phyloP scores from a whole-genome alignment of 2,797 vertebrate genomes.

The Lateolabrax maculatus region DNA sequence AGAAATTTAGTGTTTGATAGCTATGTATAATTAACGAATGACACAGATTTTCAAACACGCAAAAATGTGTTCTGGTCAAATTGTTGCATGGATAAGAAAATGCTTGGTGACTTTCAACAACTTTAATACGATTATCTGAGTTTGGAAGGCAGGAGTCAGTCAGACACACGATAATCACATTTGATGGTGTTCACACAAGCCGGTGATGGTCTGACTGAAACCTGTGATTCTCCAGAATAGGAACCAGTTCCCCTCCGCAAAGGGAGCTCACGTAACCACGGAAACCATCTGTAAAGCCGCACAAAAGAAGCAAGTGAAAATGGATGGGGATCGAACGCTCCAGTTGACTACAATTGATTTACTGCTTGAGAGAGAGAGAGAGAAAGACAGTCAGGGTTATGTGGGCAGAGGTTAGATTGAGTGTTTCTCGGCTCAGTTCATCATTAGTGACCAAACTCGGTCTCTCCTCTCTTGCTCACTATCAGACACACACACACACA shows the following conservation, averaged over 20 bases:
- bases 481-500: background rate
- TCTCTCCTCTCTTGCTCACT: slow-evolving; percentile 1
- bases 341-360: slow-evolving; percentile 78
- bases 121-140: slow-evolving; percentile 7
- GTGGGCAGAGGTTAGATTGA: slow-evolving; percentile 37
- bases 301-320: slow-evolving; percentile 63
- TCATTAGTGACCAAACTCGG: slow-evolving; percentile 22
- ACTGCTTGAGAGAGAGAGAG: slow-evolving; percentile 39
- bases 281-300: slow-evolving; percentile 71
- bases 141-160: slow-evolving; percentile 26
- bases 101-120: no score
- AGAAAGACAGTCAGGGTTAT: slow-evolving; percentile 15
- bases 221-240: slow-evolving; percentile 60
- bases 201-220: slow-evolving; percentile 26
- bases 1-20: no score
- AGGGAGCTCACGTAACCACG: slow-evolving; percentile 72
- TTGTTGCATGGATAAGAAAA: no score
- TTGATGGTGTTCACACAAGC: slow-evolving; percentile 21
- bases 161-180: slow-evolving; percentile 32
- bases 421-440: slow-evolving; percentile 37
- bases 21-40: no score
- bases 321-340: slow-evolving; percentile 70
- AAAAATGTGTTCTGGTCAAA: no score
- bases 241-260: slow-evolving; percentile 60
- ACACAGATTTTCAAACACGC: no score